Percentiles rank a stretch among this genome's conserved stretches.
Conservation (phyloP, 1,140 invertebrate genomes). For the Druon quercuslanigerum region DNA sequence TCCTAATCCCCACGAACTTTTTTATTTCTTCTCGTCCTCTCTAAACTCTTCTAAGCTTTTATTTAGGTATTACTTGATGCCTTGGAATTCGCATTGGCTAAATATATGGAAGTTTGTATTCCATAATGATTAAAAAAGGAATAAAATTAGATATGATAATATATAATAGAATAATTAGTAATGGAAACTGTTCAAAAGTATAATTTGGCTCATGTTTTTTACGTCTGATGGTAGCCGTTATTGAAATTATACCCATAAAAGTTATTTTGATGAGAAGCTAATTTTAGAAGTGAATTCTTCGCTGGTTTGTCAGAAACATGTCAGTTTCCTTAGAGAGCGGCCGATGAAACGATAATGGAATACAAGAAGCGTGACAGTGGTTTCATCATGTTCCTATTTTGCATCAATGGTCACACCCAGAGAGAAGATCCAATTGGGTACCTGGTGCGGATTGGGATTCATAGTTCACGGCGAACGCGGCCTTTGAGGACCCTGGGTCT, state of each 20-base stretch:
- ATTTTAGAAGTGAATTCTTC: background rate
- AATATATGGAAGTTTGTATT: no score
- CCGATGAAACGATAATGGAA: conserved; percentile 22
- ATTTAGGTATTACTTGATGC: no score
- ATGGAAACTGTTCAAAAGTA: no score
- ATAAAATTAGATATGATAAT: no score
- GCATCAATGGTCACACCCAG: conserved; percentile 20
- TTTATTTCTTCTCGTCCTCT: background rate
- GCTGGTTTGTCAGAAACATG: background rate
- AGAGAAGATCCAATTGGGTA: conserved; percentile 41
- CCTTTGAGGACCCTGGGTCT: conserved; percentile 53
- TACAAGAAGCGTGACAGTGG: conserved; percentile 13
- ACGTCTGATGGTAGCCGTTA: no score
- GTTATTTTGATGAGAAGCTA: no score
- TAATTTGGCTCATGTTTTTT: no score
- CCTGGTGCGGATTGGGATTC: conserved; percentile 43
- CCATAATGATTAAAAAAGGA: no score
- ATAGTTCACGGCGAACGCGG: conserved; percentile 46
- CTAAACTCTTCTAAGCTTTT: background rate
- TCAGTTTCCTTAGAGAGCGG: conserved; percentile 9
- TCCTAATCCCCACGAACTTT: background rate
- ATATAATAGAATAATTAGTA: no score
- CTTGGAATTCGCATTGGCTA: no score
- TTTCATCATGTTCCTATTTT: conserved; percentile 29
- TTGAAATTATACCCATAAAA: no score